A percentile compares a stretch with the other conserved stretches of the same genome.
Conservation (phyloP, 1,140 invertebrate species). For the Chymomyza costata region DNA sequence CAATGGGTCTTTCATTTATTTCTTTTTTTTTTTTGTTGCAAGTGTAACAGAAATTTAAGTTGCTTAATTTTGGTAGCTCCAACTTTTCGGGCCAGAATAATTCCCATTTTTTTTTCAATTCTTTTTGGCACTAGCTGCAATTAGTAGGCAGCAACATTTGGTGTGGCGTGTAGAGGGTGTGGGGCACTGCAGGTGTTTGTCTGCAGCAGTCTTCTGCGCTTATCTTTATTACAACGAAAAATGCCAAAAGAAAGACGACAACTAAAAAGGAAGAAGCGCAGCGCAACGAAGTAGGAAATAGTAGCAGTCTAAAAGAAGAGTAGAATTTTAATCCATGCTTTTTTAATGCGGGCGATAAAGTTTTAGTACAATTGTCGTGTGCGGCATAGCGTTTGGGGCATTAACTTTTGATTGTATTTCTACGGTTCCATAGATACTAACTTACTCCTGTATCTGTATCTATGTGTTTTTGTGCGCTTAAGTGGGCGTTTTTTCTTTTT, state of each 20-base stretch:
- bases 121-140: too few species aligned
- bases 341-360: constrained; percentile 73
- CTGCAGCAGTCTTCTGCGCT: constrained; percentile 38
- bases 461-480: constrained; percentile 3
- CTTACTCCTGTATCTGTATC: background rate
- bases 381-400: constrained; percentile 38
- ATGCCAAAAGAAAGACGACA: constrained; percentile 13
- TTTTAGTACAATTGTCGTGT: constrained; percentile 69
- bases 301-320: constrained; percentile 30
- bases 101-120: too few species aligned
- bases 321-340: constrained; percentile 72
- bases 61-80: too few species aligned
- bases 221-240: constrained; percentile 61
- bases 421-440: background rate
- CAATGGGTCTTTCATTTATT: too few species aligned
- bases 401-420: constrained; percentile 19
- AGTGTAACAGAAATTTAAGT: too few species aligned
- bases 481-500: constrained; percentile 4
- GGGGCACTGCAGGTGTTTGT: constrained; percentile 48
- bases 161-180: background rate
- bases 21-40: too few species aligned
- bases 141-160: too few species aligned
- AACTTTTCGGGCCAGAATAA: too few species aligned
- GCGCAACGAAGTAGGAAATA: constrained; percentile 29
- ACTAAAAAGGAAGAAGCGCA: constrained; percentile 25